Conservation (phyloP, 2,888 invertebrate species). For the Cataglyphis altisquamis region DNA sequence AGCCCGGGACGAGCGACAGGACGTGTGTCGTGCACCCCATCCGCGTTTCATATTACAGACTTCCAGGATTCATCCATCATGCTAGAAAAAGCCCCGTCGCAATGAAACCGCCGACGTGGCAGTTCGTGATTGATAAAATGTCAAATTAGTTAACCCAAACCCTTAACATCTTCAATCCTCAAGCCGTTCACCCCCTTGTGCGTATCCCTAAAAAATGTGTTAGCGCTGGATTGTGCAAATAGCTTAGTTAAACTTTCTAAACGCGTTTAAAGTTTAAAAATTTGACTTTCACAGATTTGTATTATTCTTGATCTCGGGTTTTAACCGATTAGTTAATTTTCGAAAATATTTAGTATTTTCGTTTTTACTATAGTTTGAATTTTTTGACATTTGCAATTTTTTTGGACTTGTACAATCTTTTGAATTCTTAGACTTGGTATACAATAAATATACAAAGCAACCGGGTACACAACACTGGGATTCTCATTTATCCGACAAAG, state of each 20-base stretch:
- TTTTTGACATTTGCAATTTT: not conserved
- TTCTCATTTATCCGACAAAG: not conserved
- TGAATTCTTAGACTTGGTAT: not conserved
- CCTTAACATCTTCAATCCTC: slow-evolving; percentile 57
- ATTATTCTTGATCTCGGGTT: not conserved
- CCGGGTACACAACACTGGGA: not conserved
- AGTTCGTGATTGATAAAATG: slow-evolving; percentile 84
- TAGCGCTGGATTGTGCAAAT: not conserved
- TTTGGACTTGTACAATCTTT: not conserved
- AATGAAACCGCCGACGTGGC: slow-evolving; percentile 70
- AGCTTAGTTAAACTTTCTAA: not conserved
- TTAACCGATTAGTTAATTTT: not conserved
- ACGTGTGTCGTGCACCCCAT: slow-evolving; percentile 42
- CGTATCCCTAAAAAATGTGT: slow-evolving; percentile 26
- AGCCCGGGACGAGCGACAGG: slow-evolving; percentile 66
- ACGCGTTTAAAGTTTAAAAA: not conserved
- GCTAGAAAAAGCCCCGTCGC: slow-evolving; percentile 71
- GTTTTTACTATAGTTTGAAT: not conserved
- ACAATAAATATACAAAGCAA: not conserved
- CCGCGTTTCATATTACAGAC: slow-evolving; percentile 78
- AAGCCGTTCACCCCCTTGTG: slow-evolving; percentile 29
- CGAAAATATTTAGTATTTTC: not conserved
- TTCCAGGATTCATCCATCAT: slow-evolving; percentile 80
- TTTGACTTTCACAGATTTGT: not conserved
- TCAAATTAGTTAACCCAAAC: slow-evolving; percentile 82